These are phyloP conservation scores for Mus caroli DNA, from an alignment of 2,797 vertebrate species.

Conservation along the genomic window DNA sequence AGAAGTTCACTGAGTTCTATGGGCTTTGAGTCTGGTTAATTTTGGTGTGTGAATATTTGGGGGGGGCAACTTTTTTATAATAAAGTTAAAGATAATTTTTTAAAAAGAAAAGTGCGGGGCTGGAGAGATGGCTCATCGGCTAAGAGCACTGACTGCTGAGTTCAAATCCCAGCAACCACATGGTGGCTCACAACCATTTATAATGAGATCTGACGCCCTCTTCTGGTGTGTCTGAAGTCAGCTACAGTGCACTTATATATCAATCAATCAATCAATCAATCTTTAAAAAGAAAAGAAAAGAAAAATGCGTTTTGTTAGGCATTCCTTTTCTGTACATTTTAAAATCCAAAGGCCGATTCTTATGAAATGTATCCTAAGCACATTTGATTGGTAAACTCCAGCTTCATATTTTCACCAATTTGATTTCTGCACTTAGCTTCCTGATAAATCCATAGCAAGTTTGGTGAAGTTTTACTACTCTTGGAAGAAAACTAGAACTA, in stretches of 20 bases:
- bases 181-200: too few relatives aligned
- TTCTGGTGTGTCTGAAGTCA: too few relatives aligned
- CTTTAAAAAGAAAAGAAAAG: not conserved
- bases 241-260: too few relatives aligned
- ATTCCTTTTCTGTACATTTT: not conserved
- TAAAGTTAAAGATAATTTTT: not conserved
- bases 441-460: conserved; percentile 97
- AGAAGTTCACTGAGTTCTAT: not conserved
- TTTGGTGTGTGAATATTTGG: not conserved
- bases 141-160: too few relatives aligned
- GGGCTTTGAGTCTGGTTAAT: not conserved
- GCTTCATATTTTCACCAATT: not conserved
- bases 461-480: conserved; percentile 98
- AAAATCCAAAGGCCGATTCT: not conserved
- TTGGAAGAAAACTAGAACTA: conserved; percentile 98
- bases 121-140: too few relatives aligned
- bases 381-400: not conserved
- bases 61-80: not conserved
- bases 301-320: not conserved
- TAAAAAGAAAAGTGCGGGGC: not conserved
- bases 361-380: not conserved
- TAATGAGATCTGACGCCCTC: too few relatives aligned
- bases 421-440: conserved; percentile 90
- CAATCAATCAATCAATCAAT: too few relatives aligned
- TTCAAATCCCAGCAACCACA: too few relatives aligned